A percentile compares a stretch with the other conserved stretches of the same genome.
Evolutionary conservation across 2,888 invertebrate genomes (phyloP).

Genomic region (Callimorpha dominula): DNA sequence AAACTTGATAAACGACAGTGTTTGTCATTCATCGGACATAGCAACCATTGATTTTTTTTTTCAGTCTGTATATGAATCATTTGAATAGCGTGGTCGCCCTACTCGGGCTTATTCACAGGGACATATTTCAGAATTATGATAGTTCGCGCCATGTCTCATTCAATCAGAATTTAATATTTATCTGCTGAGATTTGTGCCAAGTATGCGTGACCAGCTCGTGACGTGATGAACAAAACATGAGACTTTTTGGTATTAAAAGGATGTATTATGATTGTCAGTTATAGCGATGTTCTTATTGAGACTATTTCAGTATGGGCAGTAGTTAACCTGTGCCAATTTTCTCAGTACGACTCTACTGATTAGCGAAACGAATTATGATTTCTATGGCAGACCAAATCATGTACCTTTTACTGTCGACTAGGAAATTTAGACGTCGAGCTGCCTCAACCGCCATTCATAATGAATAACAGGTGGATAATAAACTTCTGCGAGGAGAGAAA

Average conservation of each 20-base stretch:
- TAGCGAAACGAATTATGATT: too few relatives aligned
- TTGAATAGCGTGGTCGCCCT: background rate
- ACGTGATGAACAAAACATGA: background rate
- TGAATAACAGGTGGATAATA: too few relatives aligned
- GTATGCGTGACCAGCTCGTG: constrained; percentile 10
- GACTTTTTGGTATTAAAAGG: background rate
- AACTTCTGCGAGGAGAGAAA: background rate
- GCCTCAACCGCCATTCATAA: too few relatives aligned
- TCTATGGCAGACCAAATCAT: too few relatives aligned
- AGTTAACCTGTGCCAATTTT: too few relatives aligned
- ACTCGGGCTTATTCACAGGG: background rate
- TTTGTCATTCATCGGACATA: too few relatives aligned
- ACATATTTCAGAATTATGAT: constrained; percentile 18
- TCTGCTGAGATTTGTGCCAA: constrained; percentile 36
- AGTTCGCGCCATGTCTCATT: constrained; percentile 34
- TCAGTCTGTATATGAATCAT: background rate
- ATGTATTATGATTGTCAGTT: background rate
- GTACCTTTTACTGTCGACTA: too few relatives aligned
- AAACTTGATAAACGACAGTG: too few relatives aligned
- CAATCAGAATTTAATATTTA: constrained; percentile 43
- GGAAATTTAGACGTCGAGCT: background rate
- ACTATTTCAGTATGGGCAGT: background rate
- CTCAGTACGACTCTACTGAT: too few relatives aligned
- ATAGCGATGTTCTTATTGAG: background rate
- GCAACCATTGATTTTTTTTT: background rate